These are phyloP conservation scores for Rattus rattus DNA, from an alignment of 2,113 vertebrate genomes.

Conservation along the genomic window DNA sequence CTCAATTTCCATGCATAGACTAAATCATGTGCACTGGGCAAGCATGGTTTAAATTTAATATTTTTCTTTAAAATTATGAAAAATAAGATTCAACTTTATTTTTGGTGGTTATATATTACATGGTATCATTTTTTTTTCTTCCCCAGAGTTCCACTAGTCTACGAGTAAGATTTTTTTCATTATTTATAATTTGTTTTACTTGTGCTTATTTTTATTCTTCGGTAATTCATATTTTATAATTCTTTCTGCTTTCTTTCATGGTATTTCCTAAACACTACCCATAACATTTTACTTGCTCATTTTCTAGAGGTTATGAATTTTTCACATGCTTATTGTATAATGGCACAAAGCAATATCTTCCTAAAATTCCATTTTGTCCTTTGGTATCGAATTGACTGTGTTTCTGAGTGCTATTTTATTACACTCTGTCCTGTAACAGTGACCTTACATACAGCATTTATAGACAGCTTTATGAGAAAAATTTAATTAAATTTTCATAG, in stretches of 20 bases:
- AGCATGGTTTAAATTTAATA: background rate
- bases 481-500: constrained; percentile 65
- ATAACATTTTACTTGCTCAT: background rate
- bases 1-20: background rate
- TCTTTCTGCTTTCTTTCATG: background rate
- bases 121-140: constrained; percentile 19
- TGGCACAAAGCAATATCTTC: background rate
- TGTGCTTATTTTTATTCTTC: background rate
- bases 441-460: constrained; percentile 1
- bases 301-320: background rate
- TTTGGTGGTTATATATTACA: background rate
- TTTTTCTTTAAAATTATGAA: background rate
- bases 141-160: background rate
- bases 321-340: constrained; percentile 18
- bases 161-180: background rate
- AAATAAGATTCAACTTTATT: background rate
- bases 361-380: constrained; percentile 37
- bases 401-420: background rate
- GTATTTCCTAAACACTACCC: background rate
- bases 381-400: background rate
- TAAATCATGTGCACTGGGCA: background rate
- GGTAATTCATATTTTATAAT: background rate
- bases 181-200: background rate
- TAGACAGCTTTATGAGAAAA: constrained; percentile 38
- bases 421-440: background rate